Evolutionary conservation across 2,797 vertebrate genomes (phyloP), one percentile per base, ranked within the genome.

Genomic region (Thunnus albacares): DNA sequence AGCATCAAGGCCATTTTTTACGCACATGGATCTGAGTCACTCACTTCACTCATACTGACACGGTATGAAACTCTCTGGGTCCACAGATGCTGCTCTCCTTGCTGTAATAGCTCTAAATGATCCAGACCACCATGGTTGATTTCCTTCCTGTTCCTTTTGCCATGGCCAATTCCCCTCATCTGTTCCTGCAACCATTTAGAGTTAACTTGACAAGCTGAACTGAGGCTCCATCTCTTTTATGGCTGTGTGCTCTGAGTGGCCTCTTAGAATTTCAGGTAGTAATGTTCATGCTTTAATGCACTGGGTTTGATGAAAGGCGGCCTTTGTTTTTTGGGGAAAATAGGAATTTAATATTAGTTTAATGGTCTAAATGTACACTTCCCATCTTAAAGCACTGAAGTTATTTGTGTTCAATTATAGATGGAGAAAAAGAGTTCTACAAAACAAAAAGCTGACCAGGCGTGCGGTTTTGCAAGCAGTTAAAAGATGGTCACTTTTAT

Each of bases 101-200:
- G 79, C 68, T 81, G 65, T 83, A 84, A 88, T 84, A 60, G 79
- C 84, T 80, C 56, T 79, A 89, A 94, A 93, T 89, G 87, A 90
- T 90, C 79, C 84, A 80, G 74, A 85, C 80, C 83, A 84, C 83
- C 79, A 77, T 81, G 87, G 75, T 82, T 87, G 86, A 89, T 92
- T 92, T 90, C 62, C 61, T 90, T 77, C 66, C 65, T 77, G 75
- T 89, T 90, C 70, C 59, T 89, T 87, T 89, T 81, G 78, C 86
- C 83, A 83, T 74, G 61, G 80, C 70, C 83, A 72, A 83, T 89
- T 90, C 82, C 56, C 73, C 69, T 86, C 60, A 51, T 71, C 41
- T 24, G 45, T 79, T 61, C 60, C 72, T 71, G 62, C 66, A 72
- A 56, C 77, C 67, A 57, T 80, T 79, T 81, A 73, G 75, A 86